phyloP scores from a whole-genome alignment of 2,797 vertebrate species.

The Chelon labrosus region DNA sequence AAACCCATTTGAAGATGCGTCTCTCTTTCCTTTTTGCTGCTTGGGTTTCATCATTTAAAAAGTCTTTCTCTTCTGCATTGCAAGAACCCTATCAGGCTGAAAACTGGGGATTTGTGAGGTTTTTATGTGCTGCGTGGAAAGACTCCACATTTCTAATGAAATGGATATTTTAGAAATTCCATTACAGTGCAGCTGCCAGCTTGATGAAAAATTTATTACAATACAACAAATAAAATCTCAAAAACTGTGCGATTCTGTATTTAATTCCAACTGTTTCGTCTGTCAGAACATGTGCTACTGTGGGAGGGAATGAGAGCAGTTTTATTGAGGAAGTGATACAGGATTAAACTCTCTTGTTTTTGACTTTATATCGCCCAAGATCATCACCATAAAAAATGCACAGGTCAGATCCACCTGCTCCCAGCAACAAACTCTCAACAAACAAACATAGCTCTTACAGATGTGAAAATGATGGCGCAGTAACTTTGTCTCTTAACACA shows the following conservation, averaged over 20 bases:
- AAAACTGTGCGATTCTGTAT: not conserved
- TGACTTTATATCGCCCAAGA: not conserved
- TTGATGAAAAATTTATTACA: not conserved
- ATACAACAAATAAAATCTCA: not conserved
- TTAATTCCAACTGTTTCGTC: not conserved
- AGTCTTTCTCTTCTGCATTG: not conserved
- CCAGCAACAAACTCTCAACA: not conserved
- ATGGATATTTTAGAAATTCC: not conserved
- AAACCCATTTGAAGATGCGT: slow-evolving; percentile 1
- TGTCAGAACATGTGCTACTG: not conserved
- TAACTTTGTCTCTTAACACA: slow-evolving; percentile 30
- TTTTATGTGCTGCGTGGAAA: not conserved
- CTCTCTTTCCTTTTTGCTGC: not conserved
- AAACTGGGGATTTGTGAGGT: not conserved
- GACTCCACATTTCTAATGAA: not conserved
- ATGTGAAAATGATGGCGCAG: slow-evolving; percentile 20
- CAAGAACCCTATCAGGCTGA: not conserved
- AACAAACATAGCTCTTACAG: slow-evolving; percentile 2
- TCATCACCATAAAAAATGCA: not conserved
- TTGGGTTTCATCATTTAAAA: slow-evolving; percentile 2
- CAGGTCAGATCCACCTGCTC: not conserved
- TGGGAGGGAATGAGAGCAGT: not conserved
- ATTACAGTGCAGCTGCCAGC: not conserved
- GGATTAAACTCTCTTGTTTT: not conserved
- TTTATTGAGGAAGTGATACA: not conserved